Conservation (phyloP, 2,113 vertebrate species). For the Pipra filicauda region DNA sequence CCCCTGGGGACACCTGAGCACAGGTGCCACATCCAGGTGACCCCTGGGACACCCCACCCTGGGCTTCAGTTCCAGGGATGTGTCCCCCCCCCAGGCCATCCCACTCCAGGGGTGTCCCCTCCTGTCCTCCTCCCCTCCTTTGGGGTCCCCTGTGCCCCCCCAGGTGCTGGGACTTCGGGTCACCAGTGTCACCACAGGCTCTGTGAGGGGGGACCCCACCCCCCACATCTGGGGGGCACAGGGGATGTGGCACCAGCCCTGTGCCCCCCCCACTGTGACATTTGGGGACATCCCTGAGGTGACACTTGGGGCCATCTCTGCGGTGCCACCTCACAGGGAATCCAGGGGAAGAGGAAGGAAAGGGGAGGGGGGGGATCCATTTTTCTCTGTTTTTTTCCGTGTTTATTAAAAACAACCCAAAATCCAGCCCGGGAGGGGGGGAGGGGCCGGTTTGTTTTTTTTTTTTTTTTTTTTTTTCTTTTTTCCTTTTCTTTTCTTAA, state of each 20-base stretch:
- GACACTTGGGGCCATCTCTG: no score
- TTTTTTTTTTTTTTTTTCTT: not conserved
- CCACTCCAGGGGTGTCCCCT: accelerated
- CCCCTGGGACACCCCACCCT: not conserved
- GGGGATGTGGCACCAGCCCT: no score
- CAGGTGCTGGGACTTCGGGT: no score
- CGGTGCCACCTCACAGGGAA: not conserved
- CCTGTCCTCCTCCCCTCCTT: no score
- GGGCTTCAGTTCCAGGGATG: no score
- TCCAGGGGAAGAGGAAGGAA: not conserved
- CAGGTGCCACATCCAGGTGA: not conserved
- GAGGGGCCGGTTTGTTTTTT: not conserved
- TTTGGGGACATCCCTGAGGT: not conserved
- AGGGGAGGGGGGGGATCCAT: not conserved
- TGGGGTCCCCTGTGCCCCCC: no score
- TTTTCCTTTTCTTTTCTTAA: not conserved
- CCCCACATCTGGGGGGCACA: not conserved
- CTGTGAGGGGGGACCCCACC: no score
- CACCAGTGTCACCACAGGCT: not conserved
- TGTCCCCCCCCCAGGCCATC: not conserved
- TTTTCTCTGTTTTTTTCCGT: not conserved
- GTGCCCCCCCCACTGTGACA: accelerated
- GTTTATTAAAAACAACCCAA: slow-evolving; percentile 43
- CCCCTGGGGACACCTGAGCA: not conserved
- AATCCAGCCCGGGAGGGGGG: not conserved